phyloP scores from a whole-genome alignment of 35 echinoderm and acorn worm species.

The Lytechinus pictus region DNA sequence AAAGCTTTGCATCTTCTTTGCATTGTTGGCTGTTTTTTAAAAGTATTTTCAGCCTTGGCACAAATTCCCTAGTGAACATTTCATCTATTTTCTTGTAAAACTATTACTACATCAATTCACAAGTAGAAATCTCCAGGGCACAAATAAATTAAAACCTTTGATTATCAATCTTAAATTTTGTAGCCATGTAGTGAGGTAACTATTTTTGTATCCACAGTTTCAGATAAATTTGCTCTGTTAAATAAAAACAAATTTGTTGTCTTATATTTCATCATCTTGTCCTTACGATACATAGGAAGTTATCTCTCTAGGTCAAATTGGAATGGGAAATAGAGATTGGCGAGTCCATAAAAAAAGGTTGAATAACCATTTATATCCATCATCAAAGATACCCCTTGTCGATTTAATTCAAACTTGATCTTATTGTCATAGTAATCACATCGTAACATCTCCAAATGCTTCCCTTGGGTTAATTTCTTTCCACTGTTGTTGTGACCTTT shows the following conservation, averaged over 20 bases:
- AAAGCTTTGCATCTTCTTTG: no score
- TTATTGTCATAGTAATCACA: neutral
- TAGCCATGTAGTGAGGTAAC: no score
- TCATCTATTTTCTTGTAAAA: no score
- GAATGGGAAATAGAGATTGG: neutral
- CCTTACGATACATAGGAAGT: neutral
- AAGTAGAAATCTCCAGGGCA: no score
- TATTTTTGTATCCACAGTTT: no score
- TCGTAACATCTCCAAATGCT: neutral
- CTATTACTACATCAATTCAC: no score
- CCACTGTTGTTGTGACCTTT: neutral
- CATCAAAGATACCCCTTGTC: neutral
- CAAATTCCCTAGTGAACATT: no score
- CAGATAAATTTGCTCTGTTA: neutral
- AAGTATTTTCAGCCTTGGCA: no score
- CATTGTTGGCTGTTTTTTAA: no score
- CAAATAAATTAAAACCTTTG: no score
- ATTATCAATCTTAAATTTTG: no score
- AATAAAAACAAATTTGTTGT: neutral
- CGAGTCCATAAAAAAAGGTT: neutral
- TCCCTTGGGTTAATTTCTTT: neutral
- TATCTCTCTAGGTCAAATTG: neutral
- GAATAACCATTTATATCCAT: neutral
- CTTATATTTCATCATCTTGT: neutral
- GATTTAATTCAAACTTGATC: neutral